A percentile compares a stretch with the other conserved stretches of the same genome.
Evolutionary conservation across 2,888 invertebrate species (phyloP).

Genomic region (Melinaea marsaeus): DNA sequence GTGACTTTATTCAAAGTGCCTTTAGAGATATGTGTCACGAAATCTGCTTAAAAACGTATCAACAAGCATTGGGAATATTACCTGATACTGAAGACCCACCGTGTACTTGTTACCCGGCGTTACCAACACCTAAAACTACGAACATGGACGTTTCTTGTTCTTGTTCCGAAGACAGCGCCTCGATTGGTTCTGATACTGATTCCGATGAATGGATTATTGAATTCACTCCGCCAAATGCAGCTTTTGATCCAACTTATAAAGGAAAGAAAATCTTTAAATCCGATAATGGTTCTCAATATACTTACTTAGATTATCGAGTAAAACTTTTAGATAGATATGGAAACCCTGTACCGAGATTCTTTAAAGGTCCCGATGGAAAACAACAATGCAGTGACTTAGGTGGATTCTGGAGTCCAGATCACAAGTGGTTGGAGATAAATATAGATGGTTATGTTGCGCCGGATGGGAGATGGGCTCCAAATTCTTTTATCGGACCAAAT

Average conservation of each 20-base stretch:
- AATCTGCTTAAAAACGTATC: constrained; percentile 67
- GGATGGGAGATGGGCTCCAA: constrained; percentile 64
- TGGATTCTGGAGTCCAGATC: constrained; percentile 63
- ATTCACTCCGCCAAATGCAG: constrained; percentile 68
- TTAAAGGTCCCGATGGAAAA: constrained; percentile 66
- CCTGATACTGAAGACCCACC: constrained; percentile 59
- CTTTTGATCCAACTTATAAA: constrained; percentile 54
- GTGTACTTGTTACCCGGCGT: constrained; percentile 57
- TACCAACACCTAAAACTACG: constrained; percentile 46
- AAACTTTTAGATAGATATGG: constrained; percentile 60
- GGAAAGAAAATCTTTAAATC: constrained; percentile 47
- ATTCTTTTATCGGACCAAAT: constrained; percentile 55
- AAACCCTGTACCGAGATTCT: constrained; percentile 63
- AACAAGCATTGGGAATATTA: constrained; percentile 64
- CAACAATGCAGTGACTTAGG: constrained; percentile 68
- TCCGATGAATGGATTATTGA: constrained; percentile 70
- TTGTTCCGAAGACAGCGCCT: constrained; percentile 55
- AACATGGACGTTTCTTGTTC: constrained; percentile 60
- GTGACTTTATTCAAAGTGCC: constrained; percentile 63
- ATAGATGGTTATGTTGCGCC: constrained; percentile 62
- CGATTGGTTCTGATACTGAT: constrained; percentile 59
- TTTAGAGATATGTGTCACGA: constrained; percentile 67
- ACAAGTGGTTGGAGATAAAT: constrained; percentile 67
- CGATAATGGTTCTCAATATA: constrained; percentile 56
- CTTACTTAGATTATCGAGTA: constrained; percentile 63